Base-by-base conservation (phyloP, 2,797 vertebrate genomes). In the Spatula clypeata region DNA sequence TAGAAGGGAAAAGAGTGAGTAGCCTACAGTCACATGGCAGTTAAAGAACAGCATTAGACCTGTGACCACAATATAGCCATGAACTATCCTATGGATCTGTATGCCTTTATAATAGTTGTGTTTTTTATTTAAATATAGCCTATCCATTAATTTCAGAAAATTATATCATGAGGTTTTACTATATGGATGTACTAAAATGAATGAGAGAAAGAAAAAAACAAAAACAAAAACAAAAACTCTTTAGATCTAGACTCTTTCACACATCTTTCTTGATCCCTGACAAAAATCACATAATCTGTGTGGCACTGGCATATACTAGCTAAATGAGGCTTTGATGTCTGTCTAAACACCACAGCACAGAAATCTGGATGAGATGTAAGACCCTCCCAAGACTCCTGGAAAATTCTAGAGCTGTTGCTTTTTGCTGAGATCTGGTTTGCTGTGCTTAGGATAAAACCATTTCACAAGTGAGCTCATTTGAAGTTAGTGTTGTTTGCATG, bases 401-500 rank as follows among this genome's bases (percentile, higher is more conserved):
- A 83, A 64, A 31, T 14, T 77, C 24, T 67, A 55, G 40, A 86
- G 23, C 8, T 4, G 5, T 61, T 67, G 6, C 3, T 53, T 42
- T 36, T 29, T 32, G 2, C 19, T 79, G 54, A 62, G 18, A n/a
- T 55, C 6, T 74, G 23, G 65, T 91, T 49, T 62, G 15, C 5
- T 67, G 7, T 69, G 17, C 27, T 23, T 42, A 16, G 13, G n/a
- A 45, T 18, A 73, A 69, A 19, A 29, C 4, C 0, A 12, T 44
- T 75, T 57, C 9, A 29, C 13, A 18, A 13, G 16, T 0, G 9
- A 76, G 3, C 13, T 47, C 11, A 3, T 16, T n/a, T 65, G 6
- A 72, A 4, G 2, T 13, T 34, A 44, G 1, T 0, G 0, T 2
- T 31, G 3, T 69, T 92, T 45, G 12, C 14, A 34, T 31, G 21